phyloP scores from a whole-genome alignment of 2,113 vertebrate genomes.

The Malaclemys terrapin region DNA sequence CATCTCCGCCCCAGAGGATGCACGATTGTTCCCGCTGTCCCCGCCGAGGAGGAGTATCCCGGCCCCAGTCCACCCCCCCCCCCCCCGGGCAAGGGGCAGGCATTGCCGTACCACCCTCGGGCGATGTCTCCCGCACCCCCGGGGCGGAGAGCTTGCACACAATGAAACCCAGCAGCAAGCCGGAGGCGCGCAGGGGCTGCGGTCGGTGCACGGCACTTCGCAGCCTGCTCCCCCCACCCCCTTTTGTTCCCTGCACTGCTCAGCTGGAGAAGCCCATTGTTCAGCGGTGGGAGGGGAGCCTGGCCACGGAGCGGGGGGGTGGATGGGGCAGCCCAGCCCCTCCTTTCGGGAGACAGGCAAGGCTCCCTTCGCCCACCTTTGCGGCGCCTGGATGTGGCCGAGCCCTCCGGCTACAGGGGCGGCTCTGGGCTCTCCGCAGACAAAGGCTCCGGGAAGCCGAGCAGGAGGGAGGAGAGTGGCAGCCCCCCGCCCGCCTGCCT shows the following conservation, averaged over 20 bases:
- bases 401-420: not conserved
- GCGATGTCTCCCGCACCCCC: too few species aligned
- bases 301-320: not conserved
- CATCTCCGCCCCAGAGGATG: too few species aligned
- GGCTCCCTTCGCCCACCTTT: too few species aligned
- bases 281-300: not conserved
- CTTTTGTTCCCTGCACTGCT: not conserved
- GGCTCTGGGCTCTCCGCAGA: not conserved
- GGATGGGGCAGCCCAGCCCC: not conserved
- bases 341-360: not conserved
- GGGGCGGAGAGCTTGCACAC: not conserved
- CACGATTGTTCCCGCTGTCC: too few species aligned
- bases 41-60: not conserved
- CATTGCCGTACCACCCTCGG: too few species aligned
- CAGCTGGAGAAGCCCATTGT: constrained; percentile 24
- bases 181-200: not conserved
- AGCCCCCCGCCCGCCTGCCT: not conserved
- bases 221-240: not conserved
- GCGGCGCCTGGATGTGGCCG: too few species aligned
- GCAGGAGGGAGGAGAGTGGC: not conserved
- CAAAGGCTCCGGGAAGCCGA: constrained; percentile 19
- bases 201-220: not conserved
- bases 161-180: not conserved
- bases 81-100: too few species aligned
- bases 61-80: not conserved